Base-by-base conservation (phyloP, 2,888 invertebrate species). In the Brachyopa scutellaris region DNA sequence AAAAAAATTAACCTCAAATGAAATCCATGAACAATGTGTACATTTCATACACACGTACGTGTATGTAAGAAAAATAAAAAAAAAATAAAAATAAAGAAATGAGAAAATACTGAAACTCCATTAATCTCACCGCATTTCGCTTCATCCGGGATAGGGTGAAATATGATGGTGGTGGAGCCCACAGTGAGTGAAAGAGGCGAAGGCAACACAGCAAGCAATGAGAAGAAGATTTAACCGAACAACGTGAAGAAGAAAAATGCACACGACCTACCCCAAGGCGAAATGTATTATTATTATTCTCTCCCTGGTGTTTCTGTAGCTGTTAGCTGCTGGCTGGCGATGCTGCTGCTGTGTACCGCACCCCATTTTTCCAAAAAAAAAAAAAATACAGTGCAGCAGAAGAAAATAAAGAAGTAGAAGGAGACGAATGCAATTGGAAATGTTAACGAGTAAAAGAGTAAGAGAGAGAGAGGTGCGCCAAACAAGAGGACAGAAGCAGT, bases 221-320 rank as follows among this genome's bases (percentile, higher is more conserved):
- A 72, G 61, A 66, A 61, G 66, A 72, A 53, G 70, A 66, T 72
- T 76, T 72, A 80, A 74, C 66, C 79, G n/a, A n/a, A n/a, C n/a
- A 66, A 84, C 61, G 79, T 66, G 70, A 80, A 66, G 74, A 83
- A 78, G 77, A 78, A 83, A 82, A 77, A 77, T 85, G 86, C 85
- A 85, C 84, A 86, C 88, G 87, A 87, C 87, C 87, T 88, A 87
- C 88, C 87, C 88, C 88, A 87, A 87, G 87, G 87, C 87, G 84
- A 87, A 87, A 88, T 86, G 84, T 87, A 87, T 87, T 87, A 88
- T 87, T 86, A 85, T 88, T 85, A 72, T 72, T 69, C 67, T 76
- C 66, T 47, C 79, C 53, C 78, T 74, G 69, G 40, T 64, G 17
- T 31, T 80, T 78, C 23, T 70, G 55, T 69, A 64, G 19, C 53